Percentiles rank a stretch among this genome's conserved stretches.
Conservation (phyloP, 2,888 invertebrate genomes). For the Gisinianus flammeolus region DNA sequence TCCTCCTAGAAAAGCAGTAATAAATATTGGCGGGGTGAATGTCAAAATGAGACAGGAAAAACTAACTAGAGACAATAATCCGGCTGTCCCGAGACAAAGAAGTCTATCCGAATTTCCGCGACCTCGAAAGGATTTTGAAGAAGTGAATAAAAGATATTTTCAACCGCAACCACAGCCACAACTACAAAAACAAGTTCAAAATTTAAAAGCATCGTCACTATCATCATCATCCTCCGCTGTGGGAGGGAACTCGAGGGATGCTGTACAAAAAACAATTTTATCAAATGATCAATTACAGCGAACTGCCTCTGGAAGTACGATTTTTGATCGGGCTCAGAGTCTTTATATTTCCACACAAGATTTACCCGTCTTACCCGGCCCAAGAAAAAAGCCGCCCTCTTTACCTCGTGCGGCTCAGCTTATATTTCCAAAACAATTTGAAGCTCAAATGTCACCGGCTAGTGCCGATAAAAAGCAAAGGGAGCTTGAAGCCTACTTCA, state of each 20-base stretch:
- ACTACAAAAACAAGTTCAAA: not conserved
- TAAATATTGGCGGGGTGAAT: not conserved
- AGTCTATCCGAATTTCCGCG: constrained; percentile 56
- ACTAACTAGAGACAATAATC: not conserved
- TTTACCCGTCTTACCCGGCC: constrained; percentile 64
- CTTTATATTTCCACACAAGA: constrained; percentile 60
- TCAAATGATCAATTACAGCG: constrained; percentile 53
- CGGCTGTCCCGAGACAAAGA: constrained; percentile 52
- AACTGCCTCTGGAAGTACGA: constrained; percentile 60
- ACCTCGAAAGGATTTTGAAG: constrained; percentile 30
- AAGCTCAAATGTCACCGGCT: constrained; percentile 75
- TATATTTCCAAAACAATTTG: constrained; percentile 76
- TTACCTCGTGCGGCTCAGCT: constrained; percentile 43
- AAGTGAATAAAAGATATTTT: constrained; percentile 34
- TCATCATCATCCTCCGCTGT: not conserved
- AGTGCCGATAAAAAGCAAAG: constrained; percentile 73
- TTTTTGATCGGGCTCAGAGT: constrained; percentile 56
- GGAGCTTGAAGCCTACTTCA: constrained; percentile 76
- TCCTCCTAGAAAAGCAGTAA: not conserved
- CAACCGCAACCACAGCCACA: constrained; percentile 24
- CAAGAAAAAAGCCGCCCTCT: constrained; percentile 58
- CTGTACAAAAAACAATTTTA: not conserved
- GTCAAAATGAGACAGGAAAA: not conserved
- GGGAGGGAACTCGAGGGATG: not conserved
- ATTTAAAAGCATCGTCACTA: not conserved